Conservation (phyloP, 2,797 vertebrate species). For the Telmatherina bonti region DNA sequence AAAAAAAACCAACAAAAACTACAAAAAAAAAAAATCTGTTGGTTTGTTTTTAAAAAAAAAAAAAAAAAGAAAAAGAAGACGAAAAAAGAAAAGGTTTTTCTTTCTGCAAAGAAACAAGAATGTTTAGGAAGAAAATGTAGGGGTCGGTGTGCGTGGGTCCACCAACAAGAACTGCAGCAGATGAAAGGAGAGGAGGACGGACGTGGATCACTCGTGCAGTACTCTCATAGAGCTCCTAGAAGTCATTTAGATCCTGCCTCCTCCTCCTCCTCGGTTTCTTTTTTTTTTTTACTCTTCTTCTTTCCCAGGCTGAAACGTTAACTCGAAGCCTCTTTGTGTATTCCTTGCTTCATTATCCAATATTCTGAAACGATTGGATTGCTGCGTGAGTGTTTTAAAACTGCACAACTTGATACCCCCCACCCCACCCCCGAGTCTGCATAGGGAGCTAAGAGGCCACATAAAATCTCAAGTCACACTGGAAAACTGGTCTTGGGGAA, state of each 20-base stretch:
- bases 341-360: slow-evolving; percentile 32
- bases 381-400: slow-evolving; percentile 33
- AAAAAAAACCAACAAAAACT: slow-evolving; percentile 32
- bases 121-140: slow-evolving; percentile 7
- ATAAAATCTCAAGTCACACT: slow-evolving; percentile 71
- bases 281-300: slow-evolving; percentile 7
- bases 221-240: slow-evolving; percentile 32
- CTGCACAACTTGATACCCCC: slow-evolving; percentile 37
- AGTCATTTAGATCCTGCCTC: slow-evolving; percentile 60
- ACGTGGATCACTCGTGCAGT: slow-evolving; percentile 30
- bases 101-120: slow-evolving; percentile 9
- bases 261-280: slow-evolving; percentile 19
- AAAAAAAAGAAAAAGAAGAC: too few relatives aligned
- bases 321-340: slow-evolving; percentile 41
- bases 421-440: slow-evolving; percentile 34
- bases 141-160: slow-evolving; percentile 15
- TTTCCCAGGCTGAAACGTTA: slow-evolving; percentile 40
- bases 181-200: slow-evolving; percentile 6
- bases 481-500: slow-evolving; percentile 64
- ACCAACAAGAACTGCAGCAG: slow-evolving; percentile 22
- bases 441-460: slow-evolving; percentile 40
- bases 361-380: slow-evolving; percentile 36
- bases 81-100: slow-evolving; percentile 7
- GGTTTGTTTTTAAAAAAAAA: too few relatives aligned
- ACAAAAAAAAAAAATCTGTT: slow-evolving; percentile 33